phyloP scores from a whole-genome alignment of 1,140 invertebrate species.

The Panagrolaimus sp. region DNA sequence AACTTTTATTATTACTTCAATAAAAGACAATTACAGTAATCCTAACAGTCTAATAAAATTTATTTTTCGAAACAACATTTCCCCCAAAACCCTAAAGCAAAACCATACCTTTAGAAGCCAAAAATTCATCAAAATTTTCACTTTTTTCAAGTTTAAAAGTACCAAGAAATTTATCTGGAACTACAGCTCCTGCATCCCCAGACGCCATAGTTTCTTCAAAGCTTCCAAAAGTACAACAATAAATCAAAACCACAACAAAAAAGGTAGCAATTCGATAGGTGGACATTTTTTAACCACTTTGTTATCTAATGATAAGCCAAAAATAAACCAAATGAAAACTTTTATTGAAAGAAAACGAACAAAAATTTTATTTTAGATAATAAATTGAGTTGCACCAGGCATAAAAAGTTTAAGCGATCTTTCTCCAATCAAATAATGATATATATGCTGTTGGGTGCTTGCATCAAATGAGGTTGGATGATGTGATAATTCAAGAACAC shows the following conservation, averaged over 20 bases:
- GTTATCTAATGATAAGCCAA: no score
- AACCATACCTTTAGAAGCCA: slow-evolving; percentile 36
- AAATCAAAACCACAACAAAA: no score
- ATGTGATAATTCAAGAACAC: neutral
- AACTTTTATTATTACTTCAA: no score
- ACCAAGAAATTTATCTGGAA: slow-evolving; percentile 49
- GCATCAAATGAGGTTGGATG: slow-evolving; percentile 15
- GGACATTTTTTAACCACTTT: no score
- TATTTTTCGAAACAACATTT: no score
- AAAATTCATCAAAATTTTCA: slow-evolving; percentile 56
- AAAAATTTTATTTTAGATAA: neutral
- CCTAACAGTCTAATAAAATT: neutral
- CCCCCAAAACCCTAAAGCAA: neutral
- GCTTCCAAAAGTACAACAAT: neutral
- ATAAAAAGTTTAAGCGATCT: slow-evolving; percentile 22
- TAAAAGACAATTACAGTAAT: neutral
- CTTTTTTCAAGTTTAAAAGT: slow-evolving; percentile 46
- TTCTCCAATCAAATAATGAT: slow-evolving; percentile 22
- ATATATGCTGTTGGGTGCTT: slow-evolving; percentile 15
- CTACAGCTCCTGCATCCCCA: slow-evolving; percentile 19
- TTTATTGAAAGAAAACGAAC: neutral
- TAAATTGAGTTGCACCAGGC: slow-evolving; percentile 12
- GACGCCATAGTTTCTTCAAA: neutral
- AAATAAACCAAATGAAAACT: no score
- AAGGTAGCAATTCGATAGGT: no score